phyloP scores from a whole-genome alignment of 2,888 invertebrate genomes.

The Tryphoninae sp. region DNA sequence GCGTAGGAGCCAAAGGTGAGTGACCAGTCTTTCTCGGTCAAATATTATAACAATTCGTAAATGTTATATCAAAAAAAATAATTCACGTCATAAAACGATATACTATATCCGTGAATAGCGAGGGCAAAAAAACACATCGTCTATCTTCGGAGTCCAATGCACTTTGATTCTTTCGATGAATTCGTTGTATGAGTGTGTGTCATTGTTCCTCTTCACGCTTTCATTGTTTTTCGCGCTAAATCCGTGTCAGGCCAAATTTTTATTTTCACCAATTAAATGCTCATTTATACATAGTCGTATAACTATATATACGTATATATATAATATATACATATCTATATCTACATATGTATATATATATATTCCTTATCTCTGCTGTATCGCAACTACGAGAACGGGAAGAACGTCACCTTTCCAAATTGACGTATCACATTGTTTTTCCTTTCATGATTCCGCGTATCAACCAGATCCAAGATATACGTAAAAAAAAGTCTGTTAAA shows the following conservation, averaged over 20 bases:
- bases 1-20: conserved; percentile 73
- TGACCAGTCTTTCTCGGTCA: conserved; percentile 35
- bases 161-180: conserved; percentile 49
- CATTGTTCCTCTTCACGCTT: background rate
- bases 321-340: background rate
- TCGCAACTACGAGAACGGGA: no score
- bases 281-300: conserved; percentile 5
- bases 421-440: conserved; percentile 65
- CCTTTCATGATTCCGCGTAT: background rate
- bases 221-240: conserved; percentile 40
- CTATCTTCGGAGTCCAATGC: conserved; percentile 56
- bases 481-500: background rate
- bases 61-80: conserved; percentile 27
- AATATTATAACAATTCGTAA: conserved; percentile 35
- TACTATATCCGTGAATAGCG: conserved; percentile 46
- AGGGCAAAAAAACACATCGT: conserved; percentile 36
- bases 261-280: conserved; percentile 17
- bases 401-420: conserved; percentile 63
- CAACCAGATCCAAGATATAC: background rate
- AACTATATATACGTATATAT: background rate
- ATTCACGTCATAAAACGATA: conserved; percentile 34
- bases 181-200: conserved; percentile 13
- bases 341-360: background rate
- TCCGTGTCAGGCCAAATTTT: background rate
- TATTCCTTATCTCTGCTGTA: no score